phyloP scores from a whole-genome alignment of 2,113 vertebrate genomes.

The Tenrec ecaudatus region DNA sequence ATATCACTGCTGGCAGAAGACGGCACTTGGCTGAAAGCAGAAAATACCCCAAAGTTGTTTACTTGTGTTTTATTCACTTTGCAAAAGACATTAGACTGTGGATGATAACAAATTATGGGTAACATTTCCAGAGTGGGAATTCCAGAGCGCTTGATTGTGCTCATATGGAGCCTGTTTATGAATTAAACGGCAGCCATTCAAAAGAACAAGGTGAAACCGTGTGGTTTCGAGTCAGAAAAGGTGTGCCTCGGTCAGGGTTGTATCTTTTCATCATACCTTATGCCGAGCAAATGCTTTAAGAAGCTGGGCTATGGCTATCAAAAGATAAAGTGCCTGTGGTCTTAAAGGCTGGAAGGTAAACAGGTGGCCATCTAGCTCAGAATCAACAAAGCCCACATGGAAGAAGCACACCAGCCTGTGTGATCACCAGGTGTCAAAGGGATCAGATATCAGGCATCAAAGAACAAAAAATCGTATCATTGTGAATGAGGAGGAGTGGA shows the following conservation, averaged over 20 bases:
- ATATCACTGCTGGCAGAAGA: not conserved
- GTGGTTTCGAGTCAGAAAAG: too few species aligned
- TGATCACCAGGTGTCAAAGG: too few species aligned
- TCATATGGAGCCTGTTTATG: not conserved
- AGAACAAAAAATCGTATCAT: too few species aligned
- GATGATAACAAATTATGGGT: not conserved
- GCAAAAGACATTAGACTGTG: too few species aligned
- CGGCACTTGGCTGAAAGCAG: not conserved
- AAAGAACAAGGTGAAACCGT: not conserved
- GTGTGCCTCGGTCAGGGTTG: not conserved
- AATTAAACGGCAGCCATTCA: not conserved
- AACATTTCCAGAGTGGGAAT: not conserved
- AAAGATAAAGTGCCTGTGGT: too few species aligned
- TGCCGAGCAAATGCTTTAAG: not conserved
- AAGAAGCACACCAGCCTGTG: too few species aligned
- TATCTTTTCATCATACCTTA: not conserved
- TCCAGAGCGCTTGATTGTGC: not conserved
- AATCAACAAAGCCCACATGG: too few species aligned
- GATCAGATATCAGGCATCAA: too few species aligned
- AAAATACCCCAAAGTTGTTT: not conserved
- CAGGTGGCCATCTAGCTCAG: too few species aligned
- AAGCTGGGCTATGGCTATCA: not conserved
- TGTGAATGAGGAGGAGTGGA: too few species aligned
- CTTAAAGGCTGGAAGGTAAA: too few species aligned
- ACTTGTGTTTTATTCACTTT: not conserved